Evolutionary conservation across 2,113 vertebrate species (phyloP).

Genomic region (Bos indicus): DNA sequence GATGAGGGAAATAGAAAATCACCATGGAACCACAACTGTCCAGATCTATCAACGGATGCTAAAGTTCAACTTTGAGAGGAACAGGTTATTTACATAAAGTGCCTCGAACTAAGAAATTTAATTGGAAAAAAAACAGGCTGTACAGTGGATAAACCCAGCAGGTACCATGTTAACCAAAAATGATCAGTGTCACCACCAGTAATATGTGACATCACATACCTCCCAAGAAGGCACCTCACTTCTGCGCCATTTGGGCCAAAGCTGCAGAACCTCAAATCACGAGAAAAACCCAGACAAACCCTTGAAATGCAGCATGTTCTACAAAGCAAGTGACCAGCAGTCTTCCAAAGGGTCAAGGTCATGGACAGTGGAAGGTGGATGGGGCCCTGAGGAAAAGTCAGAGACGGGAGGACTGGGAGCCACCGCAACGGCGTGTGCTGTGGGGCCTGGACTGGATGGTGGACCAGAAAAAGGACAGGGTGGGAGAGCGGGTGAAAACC

Average conservation of each 20-base stretch:
- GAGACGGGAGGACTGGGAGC: background rate
- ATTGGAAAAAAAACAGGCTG: background rate
- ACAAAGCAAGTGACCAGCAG: background rate
- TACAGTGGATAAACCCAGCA: background rate
- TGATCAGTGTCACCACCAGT: accelerated
- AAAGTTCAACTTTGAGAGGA: background rate
- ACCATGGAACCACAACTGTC: no score
- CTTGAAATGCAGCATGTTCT: background rate
- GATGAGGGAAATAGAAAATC: background rate
- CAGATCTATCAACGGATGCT: background rate
- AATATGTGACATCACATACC: accelerated
- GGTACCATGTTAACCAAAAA: no score
- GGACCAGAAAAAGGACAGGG: background rate
- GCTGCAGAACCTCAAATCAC: no score
- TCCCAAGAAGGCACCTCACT: background rate
- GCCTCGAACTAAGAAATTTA: background rate
- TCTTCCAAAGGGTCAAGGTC: background rate
- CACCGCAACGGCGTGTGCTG: accelerated
- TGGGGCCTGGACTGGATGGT: background rate
- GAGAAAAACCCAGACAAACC: background rate
- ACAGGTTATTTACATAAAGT: background rate
- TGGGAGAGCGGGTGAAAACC: background rate
- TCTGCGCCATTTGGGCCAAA: background rate
- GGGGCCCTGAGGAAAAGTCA: background rate
- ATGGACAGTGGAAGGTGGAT: no score